Evolutionary conservation across 2,113 vertebrate genomes (phyloP), one percentile per base, ranked within the genome.

Genomic region (Xerus inauris): DNA sequence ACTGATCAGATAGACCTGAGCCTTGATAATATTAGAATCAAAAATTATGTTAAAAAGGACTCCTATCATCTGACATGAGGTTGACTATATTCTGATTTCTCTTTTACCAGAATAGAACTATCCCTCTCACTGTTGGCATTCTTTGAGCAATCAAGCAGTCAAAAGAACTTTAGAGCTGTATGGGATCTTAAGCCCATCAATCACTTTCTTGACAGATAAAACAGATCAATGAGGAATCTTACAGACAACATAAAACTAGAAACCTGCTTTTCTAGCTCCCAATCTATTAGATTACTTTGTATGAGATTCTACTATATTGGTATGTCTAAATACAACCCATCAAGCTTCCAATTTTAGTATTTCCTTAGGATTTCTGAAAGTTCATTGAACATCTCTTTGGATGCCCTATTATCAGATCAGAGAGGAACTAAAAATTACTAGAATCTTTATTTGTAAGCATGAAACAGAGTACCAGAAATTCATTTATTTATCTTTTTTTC

Each of bases 301-400:
- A 8, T 67, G 13, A 59, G 26, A 91, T 62, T 87, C 81, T 67
- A 9, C 40, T 89, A 9, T 59, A 26, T 89, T 94, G 22, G 10
- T 89, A 24, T 82, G 45, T 86, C 75, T 94, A 92, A 75, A 81
- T 40, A 45, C 82, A 79, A 13, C 32, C 26, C 47, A 26, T 81
- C 8, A 94, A 12, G 22, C 71, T 79, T 71, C 47, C 40, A 59
- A 47, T 54, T 86, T 75, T 75, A 90, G 40, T 75, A 59, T 72
- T 80, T 62, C 71, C 22, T 73, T 84, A n/a, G 17, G 30, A 85
- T 80, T 95, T 73, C 54, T 59, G 73, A 92, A 92, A 93, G 62
- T 64, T 13, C 62, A 54, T 40, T 20, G 6, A 91, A 22, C 73
- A 91, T 49, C 40, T 91, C 42, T 76, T 47, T 84, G 13, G 65